Conservation (phyloP, 2,797 vertebrate genomes). For the Gouania willdenowi region DNA sequence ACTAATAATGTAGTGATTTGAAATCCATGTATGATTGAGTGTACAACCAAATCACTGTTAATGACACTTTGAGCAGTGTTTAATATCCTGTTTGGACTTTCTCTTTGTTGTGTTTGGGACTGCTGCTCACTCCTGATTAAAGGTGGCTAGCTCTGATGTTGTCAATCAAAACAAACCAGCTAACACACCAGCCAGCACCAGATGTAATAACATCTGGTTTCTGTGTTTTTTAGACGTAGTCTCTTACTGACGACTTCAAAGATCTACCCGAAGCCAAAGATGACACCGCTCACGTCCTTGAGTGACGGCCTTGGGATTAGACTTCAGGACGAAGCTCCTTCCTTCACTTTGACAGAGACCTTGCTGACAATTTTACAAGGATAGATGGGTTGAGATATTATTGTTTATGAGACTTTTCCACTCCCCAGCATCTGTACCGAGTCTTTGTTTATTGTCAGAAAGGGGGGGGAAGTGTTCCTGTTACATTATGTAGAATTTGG, state of each 20-base stretch:
- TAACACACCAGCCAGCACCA: constrained; percentile 2
- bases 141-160: constrained; percentile 1
- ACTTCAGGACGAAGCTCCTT: not conserved
- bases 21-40: too few species aligned
- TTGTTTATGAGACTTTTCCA: not conserved
- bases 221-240: constrained; percentile 11
- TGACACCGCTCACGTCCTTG: constrained; percentile 12
- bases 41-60: too few species aligned
- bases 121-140: not conserved
- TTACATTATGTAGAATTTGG: too few species aligned
- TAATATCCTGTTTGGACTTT: too few species aligned
- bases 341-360: constrained; percentile 1
- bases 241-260: constrained; percentile 3
- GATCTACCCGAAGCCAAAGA: constrained; percentile 24
- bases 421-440: not conserved
- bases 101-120: too few species aligned
- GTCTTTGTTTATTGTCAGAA: constrained; percentile 1
- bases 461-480: too few species aligned
- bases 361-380: not conserved
- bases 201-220: constrained; percentile 21
- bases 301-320: constrained; percentile 10
- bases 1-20: too few species aligned
- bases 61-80: too few species aligned
- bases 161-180: constrained; percentile 1
- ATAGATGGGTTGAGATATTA: not conserved